Evolutionary conservation across 2,888 invertebrate species (phyloP).

Genomic region (Lutraria lutraria): DNA sequence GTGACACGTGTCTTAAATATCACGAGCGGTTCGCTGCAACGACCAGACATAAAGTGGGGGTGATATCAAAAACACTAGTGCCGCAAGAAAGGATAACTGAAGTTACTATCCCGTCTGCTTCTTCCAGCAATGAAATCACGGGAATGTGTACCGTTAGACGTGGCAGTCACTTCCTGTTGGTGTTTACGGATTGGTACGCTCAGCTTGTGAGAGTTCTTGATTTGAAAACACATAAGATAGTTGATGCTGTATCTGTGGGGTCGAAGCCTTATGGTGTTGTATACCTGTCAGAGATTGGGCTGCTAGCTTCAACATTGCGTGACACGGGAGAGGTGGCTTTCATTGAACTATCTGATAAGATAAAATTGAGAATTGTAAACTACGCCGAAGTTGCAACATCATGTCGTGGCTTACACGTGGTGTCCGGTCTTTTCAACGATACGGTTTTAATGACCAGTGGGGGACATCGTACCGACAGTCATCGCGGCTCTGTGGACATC

Average conservation of each 20-base stretch:
- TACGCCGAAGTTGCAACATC: not conserved
- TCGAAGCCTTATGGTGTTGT: constrained; percentile 13
- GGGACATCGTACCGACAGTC: not conserved
- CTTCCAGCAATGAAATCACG: not conserved
- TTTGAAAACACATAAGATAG: not conserved
- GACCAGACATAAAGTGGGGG: not conserved
- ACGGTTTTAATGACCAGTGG: not conserved
- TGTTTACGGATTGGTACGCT: constrained; percentile 25
- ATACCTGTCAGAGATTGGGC: not conserved
- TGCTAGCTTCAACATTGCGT: constrained; percentile 4
- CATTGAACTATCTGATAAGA: not conserved
- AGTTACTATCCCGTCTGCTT: not conserved
- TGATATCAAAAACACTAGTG: not conserved
- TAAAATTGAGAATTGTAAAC: not conserved
- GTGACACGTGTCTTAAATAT: not conserved
- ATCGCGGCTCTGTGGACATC: not conserved
- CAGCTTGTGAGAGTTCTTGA: constrained; percentile 7
- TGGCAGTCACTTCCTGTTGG: not conserved
- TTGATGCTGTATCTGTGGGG: not conserved
- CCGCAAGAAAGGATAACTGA: not conserved
- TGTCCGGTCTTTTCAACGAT: not conserved
- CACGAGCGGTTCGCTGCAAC: constrained; percentile 22
- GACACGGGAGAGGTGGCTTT: constrained; percentile 7
- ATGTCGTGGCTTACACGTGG: not conserved
- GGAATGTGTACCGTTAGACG: constrained; percentile 15